Percentiles rank a stretch among this genome's conserved stretches.
phyloP scores from a whole-genome alignment of 2,113 vertebrate genomes.

The Paedocypris sp. region DNA sequence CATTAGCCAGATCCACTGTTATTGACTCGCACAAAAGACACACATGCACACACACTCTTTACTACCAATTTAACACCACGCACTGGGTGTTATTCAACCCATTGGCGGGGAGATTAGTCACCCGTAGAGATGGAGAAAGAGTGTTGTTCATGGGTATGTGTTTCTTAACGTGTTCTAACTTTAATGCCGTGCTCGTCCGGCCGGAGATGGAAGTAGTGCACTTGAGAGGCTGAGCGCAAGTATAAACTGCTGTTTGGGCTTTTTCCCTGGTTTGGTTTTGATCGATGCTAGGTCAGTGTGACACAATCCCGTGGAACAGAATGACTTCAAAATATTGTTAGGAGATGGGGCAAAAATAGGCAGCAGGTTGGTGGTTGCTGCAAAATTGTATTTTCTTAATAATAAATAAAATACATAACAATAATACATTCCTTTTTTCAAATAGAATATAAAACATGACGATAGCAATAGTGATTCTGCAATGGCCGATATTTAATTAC shows the following conservation, averaged over 20 bases:
- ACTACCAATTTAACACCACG: conserved; percentile 40
- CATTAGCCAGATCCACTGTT: conserved; percentile 50
- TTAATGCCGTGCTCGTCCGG: neutral
- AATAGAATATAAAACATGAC: too few relatives aligned
- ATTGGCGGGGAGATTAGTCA: conserved; percentile 56
- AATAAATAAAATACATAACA: too few relatives aligned
- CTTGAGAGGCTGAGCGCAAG: too few relatives aligned
- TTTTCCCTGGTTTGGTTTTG: conserved; percentile 34
- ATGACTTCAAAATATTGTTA: too few relatives aligned
- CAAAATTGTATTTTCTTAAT: too few relatives aligned
- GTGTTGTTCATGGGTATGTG: conserved; percentile 13
- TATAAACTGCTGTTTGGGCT: conserved; percentile 37
- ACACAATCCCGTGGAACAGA: too few relatives aligned
- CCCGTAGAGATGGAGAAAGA: conserved; percentile 42
- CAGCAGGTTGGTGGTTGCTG: too few relatives aligned
- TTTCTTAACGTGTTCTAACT: conserved; percentile 24
- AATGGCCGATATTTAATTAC: too few relatives aligned
- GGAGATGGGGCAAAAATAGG: too few relatives aligned
- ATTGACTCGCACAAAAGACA: conserved; percentile 34
- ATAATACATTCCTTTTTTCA: too few relatives aligned
- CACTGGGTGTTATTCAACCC: conserved; percentile 63
- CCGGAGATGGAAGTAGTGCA: conserved; percentile 24
- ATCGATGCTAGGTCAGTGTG: conserved; percentile 54
- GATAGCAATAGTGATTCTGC: too few relatives aligned
- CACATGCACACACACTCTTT: conserved; percentile 23